phyloP scores from a whole-genome alignment of 2,888 invertebrate species.

The Argyresthia goedartella region DNA sequence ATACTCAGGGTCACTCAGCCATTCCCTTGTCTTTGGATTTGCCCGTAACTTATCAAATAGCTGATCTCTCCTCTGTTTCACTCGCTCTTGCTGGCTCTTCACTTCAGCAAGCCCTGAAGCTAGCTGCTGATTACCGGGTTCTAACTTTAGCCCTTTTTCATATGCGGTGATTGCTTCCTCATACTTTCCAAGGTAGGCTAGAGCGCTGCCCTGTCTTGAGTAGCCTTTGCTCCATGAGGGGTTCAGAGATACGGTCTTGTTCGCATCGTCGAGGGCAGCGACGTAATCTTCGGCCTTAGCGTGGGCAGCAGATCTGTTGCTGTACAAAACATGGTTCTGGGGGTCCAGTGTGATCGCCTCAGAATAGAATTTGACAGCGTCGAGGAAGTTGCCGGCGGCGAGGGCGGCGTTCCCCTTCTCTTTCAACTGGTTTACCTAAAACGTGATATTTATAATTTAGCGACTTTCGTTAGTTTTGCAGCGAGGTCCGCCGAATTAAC shows the following conservation, averaged over 20 bases:
- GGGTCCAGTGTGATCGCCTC: slow-evolving; percentile 85
- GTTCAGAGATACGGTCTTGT: slow-evolving; percentile 84
- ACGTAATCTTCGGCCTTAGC: slow-evolving; percentile 83
- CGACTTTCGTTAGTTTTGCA: slow-evolving; percentile 8
- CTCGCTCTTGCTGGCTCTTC: slow-evolving; percentile 34
- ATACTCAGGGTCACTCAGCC: slow-evolving; percentile 82
- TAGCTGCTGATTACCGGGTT: slow-evolving; percentile 80
- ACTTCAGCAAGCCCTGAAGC: slow-evolving; percentile 77
- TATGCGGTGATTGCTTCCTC: slow-evolving; percentile 85
- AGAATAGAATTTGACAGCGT: slow-evolving; percentile 84
- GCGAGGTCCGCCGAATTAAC: slow-evolving; percentile 25
- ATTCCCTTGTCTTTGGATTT: slow-evolving; percentile 79
- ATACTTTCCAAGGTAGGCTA: slow-evolving; percentile 79
- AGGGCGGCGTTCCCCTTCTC: slow-evolving; percentile 90
- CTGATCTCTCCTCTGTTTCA: slow-evolving; percentile 25
- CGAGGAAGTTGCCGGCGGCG: slow-evolving; percentile 80
- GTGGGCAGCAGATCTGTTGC: slow-evolving; percentile 92
- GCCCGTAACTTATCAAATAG: slow-evolving; percentile 72
- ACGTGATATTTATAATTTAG: slow-evolving; percentile 13
- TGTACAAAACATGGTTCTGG: slow-evolving; percentile 89
- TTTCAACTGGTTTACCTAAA: slow-evolving; percentile 85
- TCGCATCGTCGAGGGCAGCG: slow-evolving; percentile 86
- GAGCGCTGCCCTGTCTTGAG: slow-evolving; percentile 89
- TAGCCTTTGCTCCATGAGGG: slow-evolving; percentile 91
- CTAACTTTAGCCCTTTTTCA: slow-evolving; percentile 75